Evolutionary conservation across 2,888 invertebrate genomes (phyloP).

Genomic region (Pseudococcus longispinus): DNA sequence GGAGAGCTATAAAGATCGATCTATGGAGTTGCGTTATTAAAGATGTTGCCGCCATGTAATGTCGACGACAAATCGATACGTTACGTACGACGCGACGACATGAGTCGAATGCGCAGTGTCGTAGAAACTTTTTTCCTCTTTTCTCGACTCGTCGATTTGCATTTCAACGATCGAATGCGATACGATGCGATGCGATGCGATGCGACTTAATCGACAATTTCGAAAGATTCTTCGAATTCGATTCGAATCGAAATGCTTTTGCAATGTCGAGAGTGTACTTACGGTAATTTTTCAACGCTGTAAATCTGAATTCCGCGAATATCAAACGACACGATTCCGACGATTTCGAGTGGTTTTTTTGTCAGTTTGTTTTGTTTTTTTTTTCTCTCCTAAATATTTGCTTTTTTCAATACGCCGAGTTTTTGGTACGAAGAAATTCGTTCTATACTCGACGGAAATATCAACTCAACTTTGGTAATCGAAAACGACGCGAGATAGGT

Average conservation of each 20-base stretch:
- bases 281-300: neutral
- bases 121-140: neutral
- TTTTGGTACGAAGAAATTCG: neutral
- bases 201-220: neutral
- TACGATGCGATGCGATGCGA: neutral
- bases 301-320: conserved; percentile 4
- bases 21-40: neutral
- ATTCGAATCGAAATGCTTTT: neutral
- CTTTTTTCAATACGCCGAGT: neutral
- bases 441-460: neutral
- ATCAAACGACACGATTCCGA: conserved; percentile 6
- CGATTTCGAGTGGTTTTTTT: neutral
- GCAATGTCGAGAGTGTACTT: neutral
- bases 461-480: neutral
- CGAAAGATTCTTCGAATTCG: neutral
- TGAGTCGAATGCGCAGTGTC: conserved; percentile 25
- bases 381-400: neutral
- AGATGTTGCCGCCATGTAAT: conserved; percentile 4
- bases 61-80: conserved; percentile 4
- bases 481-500: neutral
- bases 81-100: neutral
- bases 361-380: neutral
- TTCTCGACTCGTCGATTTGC: neutral
- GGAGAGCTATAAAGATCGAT: neutral
- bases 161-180: neutral